Base-by-base conservation (phyloP, 2,113 vertebrate species). In the Dicerorhinus sumatrensis region DNA sequence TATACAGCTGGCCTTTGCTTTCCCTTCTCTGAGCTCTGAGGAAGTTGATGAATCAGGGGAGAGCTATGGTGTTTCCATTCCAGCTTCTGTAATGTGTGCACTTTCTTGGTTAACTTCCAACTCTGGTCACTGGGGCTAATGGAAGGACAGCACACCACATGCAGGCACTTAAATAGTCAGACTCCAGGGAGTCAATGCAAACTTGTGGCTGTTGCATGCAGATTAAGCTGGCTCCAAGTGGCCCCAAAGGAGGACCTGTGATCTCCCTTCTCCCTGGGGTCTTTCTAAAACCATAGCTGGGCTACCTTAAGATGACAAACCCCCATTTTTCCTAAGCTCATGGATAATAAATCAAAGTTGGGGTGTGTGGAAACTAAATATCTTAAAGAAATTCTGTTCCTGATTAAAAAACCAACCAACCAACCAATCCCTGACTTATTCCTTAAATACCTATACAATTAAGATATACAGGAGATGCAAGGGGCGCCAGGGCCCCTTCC, bases 361-460 rank as follows among this genome's bases (percentile, higher is more conserved):
- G 76, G 75, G 25, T 51, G 39, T 70, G 23, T 70, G 23, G 46
- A 56, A 91, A 48, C 25, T 46, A 76, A n/a, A 72, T 36, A 63
- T 25, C 29, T 88, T 93, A 94, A 56, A 88, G 54, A 96, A 88
- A 91, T 91, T 87, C 82, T 39, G n/a, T 10, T 95, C 58, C 79
- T 29, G 54, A 97, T 88, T 84, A 48, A 21, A 92, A 46, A 76
- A 11, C 21, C 42, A 63, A 33, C 54, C 51, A 75, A 76, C n/a
- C 39, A 27, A 51, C 33, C 27, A 80, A 58, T 13, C 17, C 77
- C 54, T 25, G 54, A 51, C 10, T 81, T 93, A 79, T 62, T 82
- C 76, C 77, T 84, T 93, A 77, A 82, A 75, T 60, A 81, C 2
- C 46, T 56, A 76, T 60, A 33, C n/a, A 76, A 90, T 8, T 81